Conservation (phyloP, 37 sponge, comb jelly and placozoan genomes). For the Cliona cf. orientalis region DNA sequence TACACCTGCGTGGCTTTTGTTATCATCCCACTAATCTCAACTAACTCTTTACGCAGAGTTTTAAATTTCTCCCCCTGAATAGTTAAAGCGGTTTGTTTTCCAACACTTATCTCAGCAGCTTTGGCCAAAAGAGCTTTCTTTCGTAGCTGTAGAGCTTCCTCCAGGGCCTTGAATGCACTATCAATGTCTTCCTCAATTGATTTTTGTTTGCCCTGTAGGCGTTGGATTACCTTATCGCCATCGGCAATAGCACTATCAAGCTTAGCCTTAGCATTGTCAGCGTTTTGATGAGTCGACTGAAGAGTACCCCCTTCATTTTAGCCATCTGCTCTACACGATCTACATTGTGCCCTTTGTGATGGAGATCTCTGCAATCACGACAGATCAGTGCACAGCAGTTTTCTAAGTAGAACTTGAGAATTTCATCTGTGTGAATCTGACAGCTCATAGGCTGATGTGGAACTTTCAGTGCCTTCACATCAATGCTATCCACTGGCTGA, state of each 20-base stretch:
- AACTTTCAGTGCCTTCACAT: too few species aligned
- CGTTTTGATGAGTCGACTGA: neutral
- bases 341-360: conserved; percentile 21
- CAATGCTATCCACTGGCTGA: neutral
- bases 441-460: neutral
- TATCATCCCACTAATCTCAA: neutral
- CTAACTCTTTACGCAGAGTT: neutral
- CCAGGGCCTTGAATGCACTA: neutral
- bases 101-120: neutral
- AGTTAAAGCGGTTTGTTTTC: neutral
- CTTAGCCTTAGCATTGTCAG: neutral
- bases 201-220: neutral
- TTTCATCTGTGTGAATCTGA: neutral
- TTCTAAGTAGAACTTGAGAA: conserved; percentile 27
- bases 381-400: conserved; percentile 6
- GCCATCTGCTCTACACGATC: neutral
- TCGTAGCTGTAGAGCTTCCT: conserved; percentile 5
- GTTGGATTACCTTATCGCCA: conserved; percentile 11
- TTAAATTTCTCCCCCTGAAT: conserved; percentile 17
- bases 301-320: neutral
- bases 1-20: neutral
- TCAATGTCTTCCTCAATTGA: neutral
- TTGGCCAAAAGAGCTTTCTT: neutral
- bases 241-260: conserved; percentile 19
- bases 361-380: conserved; percentile 6